A percentile compares a stretch with the other conserved stretches of the same genome.
Conservation (phyloP, 2,888 invertebrate species). For the Drosophila borborema region DNA sequence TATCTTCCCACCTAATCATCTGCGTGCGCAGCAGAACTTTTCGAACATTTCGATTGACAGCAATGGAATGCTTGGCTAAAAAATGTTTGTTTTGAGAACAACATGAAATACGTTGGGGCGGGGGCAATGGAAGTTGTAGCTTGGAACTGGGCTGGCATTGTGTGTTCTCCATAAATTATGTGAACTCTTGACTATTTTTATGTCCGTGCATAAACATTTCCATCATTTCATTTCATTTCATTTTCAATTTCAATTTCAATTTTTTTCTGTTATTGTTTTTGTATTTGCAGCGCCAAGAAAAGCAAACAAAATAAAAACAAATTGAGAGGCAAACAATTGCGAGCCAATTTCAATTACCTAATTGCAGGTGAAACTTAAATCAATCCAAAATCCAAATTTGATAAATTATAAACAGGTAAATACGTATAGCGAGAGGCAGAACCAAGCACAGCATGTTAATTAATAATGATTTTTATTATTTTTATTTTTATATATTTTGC, state of each 20-base stretch:
- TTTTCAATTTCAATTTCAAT: slow-evolving; percentile 3
- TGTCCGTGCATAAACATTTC: slow-evolving; percentile 52
- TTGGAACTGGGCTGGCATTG: slow-evolving; percentile 6
- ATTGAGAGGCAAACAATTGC: slow-evolving; percentile 12
- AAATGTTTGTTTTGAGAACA: slow-evolving; percentile 55
- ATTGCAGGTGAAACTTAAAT: slow-evolving; percentile 44
- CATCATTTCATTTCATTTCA: slow-evolving; percentile 32
- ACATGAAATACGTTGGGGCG: slow-evolving; percentile 38
- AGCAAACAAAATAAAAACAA: slow-evolving; percentile 24
- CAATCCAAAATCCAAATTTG: slow-evolving; percentile 47
- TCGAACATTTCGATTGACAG: slow-evolving; percentile 40
- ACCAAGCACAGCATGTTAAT: slow-evolving; percentile 3
- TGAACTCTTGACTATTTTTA: slow-evolving; percentile 50
- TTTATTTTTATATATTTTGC: slow-evolving; percentile 6
- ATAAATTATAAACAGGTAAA: slow-evolving; percentile 52
- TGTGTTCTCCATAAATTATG: slow-evolving; percentile 37
- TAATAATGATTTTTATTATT: slow-evolving; percentile 17
- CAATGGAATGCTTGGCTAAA: slow-evolving; percentile 32
- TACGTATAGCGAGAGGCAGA: background rate
- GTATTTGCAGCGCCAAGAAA: slow-evolving; percentile 1
- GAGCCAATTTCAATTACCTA: slow-evolving; percentile 49
- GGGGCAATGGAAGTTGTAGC: background rate
- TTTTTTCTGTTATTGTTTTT: slow-evolving; percentile 18
- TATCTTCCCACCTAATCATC: slow-evolving; percentile 48
- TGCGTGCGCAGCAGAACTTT: slow-evolving; percentile 16